Percentiles rank a stretch among this genome's conserved stretches.
Conservation (phyloP, 2,113 vertebrate genomes). For the Cyphomyrus plagiostoma region DNA sequence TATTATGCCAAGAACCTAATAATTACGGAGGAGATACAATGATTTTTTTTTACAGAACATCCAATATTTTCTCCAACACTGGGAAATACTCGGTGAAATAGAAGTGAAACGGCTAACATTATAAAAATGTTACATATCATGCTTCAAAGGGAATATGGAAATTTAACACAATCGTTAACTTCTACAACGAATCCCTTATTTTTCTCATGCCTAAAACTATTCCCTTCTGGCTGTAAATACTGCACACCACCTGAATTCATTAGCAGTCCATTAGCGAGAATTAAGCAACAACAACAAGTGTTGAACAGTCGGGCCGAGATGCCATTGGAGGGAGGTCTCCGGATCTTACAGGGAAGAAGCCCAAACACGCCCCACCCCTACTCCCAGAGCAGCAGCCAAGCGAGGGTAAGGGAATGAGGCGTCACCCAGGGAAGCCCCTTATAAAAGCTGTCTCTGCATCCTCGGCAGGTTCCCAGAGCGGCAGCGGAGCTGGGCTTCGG, state of each 20-base stretch:
- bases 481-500: not conserved
- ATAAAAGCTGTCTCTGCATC: not conserved
- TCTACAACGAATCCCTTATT: not conserved
- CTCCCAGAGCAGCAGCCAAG: not conserved
- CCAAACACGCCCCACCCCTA: not conserved
- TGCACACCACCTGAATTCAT: not conserved
- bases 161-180: not conserved
- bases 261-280: not conserved
- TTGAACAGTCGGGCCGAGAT: not conserved
- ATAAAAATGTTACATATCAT: not conserved
- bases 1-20: not conserved
- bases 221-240: not conserved
- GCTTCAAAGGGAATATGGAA: not conserved
- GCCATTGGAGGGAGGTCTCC: not conserved
- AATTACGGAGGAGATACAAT: not conserved
- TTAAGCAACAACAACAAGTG: not conserved
- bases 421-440: not conserved
- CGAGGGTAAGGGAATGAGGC: not conserved
- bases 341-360: not conserved
- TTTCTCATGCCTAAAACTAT: not conserved
- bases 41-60: not conserved
- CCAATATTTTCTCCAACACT: not conserved
- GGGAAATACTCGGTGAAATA: not conserved
- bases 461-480: not conserved
- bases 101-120: not conserved